Conservation (phyloP, 92 coral and sea anemone genomes). For the Metridium senile region DNA sequence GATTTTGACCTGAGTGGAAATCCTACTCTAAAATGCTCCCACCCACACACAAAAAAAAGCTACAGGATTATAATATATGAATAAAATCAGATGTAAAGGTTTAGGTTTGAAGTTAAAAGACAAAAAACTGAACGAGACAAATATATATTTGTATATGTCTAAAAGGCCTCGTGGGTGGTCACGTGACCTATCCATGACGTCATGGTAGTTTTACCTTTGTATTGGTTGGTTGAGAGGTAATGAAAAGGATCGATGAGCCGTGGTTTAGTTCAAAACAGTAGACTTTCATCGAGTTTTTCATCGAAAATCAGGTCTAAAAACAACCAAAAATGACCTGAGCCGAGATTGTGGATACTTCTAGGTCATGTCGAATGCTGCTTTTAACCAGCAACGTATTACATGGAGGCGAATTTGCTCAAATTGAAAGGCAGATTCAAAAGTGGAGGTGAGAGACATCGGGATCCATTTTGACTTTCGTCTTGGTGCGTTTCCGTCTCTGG, state of each 20-base stretch:
- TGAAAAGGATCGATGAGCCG: constrained; percentile 62
- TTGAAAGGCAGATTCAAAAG: constrained; percentile 69
- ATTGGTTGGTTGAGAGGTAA: constrained; percentile 59
- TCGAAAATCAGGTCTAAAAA: constrained; percentile 21
- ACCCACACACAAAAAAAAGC: no score
- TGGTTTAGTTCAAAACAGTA: constrained; percentile 47
- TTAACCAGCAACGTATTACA: constrained; percentile 49
- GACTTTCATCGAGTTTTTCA: constrained; percentile 33
- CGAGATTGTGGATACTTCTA: constrained; percentile 28
- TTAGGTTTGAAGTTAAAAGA: no score
- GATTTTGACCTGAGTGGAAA: no score
- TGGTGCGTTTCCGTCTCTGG: constrained; percentile 26
- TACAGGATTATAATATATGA: no score
- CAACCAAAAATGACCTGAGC: constrained; percentile 41
- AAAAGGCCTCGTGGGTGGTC: constrained; percentile 78
- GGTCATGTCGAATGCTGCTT: constrained; percentile 44
- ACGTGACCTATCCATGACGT: constrained; percentile 83
- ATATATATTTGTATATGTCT: background rate
- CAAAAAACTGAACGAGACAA: background rate
- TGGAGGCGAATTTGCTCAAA: constrained; percentile 70
- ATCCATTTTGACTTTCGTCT: constrained; percentile 2
- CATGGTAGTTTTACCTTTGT: constrained; percentile 64
- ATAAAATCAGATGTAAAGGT: no score
- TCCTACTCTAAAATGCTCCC: no score
- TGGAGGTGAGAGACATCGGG: constrained; percentile 46